Evolutionary conservation across 2,797 vertebrate species (phyloP), one percentile per base, ranked within the genome.

Genomic region (Enoplosus armatus): DNA sequence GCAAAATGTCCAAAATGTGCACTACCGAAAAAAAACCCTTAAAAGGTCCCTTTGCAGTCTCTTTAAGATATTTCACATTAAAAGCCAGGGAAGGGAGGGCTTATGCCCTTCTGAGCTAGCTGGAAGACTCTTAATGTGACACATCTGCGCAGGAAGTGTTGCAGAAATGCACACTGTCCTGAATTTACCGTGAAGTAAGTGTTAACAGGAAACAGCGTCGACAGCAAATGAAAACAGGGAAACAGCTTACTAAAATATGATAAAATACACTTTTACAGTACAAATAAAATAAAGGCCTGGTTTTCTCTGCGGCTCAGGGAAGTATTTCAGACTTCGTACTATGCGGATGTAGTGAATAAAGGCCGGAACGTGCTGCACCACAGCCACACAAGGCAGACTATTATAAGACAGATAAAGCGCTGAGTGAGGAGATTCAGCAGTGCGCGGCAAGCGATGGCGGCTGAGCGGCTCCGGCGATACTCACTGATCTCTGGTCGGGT

Each of bases 401-500:
- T 73, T 55, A 45, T 29, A n/a, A n/a, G n/a, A 56, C 14, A 64
- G 41, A 77, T 37, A 33, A 45, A 56, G 51, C 16, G 35, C 26
- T 69, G 77, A 67, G 41, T 58, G 41, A 63, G 6, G 41, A 75
- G 26, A 14, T 0, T 60, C 35, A 60, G 27, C 16, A 26, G 20
- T 35, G 12, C 35, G 27, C 2, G 26, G 11, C n/a, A n/a, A n/a
- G n/a, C n/a, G n/a, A n/a, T n/a, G n/a, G n/a, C n/a, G n/a, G n/a
- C n/a, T n/a, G n/a, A n/a, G 11, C 53, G 8, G 55, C 10, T 37
- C 18, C 29, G 2, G 45, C 29, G 20, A 26, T 31, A 96, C 98
- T 97, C 86, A 99, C 98, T 72, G 90, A 90, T 96, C 96, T 99
- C 89, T 96, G 96, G 66, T 99, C 98, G 60, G 96, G 90, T 92